phyloP scores from a whole-genome alignment of 1,140 invertebrate genomes.

The Copidosoma floridanum region DNA sequence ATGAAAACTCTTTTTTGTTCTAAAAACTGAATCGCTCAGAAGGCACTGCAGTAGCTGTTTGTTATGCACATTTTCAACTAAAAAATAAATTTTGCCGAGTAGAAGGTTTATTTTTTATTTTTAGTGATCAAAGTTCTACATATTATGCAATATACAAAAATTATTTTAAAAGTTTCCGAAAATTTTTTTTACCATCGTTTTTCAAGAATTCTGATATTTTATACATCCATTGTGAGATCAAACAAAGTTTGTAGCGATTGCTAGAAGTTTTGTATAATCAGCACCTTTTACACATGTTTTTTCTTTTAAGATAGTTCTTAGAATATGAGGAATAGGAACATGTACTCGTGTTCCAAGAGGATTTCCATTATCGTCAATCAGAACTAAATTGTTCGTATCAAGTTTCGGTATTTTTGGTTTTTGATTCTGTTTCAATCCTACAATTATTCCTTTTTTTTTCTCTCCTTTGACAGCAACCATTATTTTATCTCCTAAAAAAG shows the following conservation, averaged over 20 bases:
- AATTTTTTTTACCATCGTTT: too few relatives aligned
- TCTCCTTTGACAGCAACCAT: conserved; percentile 95
- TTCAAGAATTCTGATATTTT: too few relatives aligned
- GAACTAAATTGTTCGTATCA: conserved; percentile 95
- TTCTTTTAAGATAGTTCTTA: conserved; percentile 84
- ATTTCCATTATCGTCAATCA: conserved; percentile 92
- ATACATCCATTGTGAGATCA: too few relatives aligned
- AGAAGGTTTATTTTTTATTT: too few relatives aligned
- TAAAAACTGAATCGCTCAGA: too few relatives aligned
- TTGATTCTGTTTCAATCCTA: conserved; percentile 87
- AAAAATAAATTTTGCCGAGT: too few relatives aligned
- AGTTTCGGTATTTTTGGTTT: conserved; percentile 83
- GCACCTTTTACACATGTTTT: conserved; percentile 80
- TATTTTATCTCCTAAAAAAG: conserved; percentile 75
- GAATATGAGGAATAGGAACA: conserved; percentile 88
- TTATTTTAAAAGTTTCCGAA: too few relatives aligned
- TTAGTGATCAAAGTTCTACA: too few relatives aligned
- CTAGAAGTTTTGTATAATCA: conserved; percentile 93
- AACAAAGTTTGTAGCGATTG: conserved; percentile 91
- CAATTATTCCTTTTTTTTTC: conserved; percentile 93
- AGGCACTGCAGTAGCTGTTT: too few relatives aligned
- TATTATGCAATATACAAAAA: too few relatives aligned
- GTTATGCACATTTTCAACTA: too few relatives aligned
- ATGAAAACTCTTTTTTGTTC: too few relatives aligned
- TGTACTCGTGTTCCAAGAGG: conserved; percentile 92